Evolutionary conservation across 2,888 invertebrate genomes (phyloP).

Genomic region (Scaptomyza cyrtandrae): DNA sequence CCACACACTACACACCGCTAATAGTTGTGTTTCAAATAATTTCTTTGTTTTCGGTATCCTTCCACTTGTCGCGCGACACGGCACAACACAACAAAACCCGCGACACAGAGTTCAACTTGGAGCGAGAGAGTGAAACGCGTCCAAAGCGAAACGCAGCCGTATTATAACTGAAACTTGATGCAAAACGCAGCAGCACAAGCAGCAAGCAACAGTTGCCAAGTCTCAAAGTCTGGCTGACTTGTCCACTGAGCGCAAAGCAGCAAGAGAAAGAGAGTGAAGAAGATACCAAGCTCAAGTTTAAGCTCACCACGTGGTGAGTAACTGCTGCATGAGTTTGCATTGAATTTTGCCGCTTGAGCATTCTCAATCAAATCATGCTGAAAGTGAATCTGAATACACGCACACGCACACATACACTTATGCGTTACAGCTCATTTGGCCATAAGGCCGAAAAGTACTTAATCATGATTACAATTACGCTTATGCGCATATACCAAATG

Average conservation of each 20-base stretch:
- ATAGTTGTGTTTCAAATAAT: slow-evolving; percentile 1
- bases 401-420: slow-evolving; percentile 4
- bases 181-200: slow-evolving; percentile 34
- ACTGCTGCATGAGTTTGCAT: slow-evolving; percentile 6
- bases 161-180: slow-evolving; percentile 79
- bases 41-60: slow-evolving; percentile 31
- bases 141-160: slow-evolving; percentile 77
- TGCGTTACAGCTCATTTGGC: slow-evolving; percentile 56
- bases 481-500: slow-evolving; percentile 21
- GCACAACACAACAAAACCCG: slow-evolving; percentile 14
- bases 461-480: slow-evolving; percentile 51
- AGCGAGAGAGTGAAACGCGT: slow-evolving; percentile 63
- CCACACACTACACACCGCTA: slow-evolving; percentile 34
- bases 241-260: slow-evolving; percentile 17
- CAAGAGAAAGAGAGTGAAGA: slow-evolving; percentile 37
- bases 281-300: slow-evolving; percentile 16
- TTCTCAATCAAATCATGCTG: slow-evolving; percentile 71
- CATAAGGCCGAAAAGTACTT: slow-evolving; percentile 47
- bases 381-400: slow-evolving; percentile 74
- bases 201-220: slow-evolving; percentile 54
- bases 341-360: slow-evolving; percentile 44
- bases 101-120: slow-evolving; percentile 11
- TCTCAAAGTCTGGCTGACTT: slow-evolving; percentile 23
- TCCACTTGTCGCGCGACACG: slow-evolving; percentile 31
- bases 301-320: slow-evolving; percentile 58